Evolutionary conservation across 2,888 invertebrate genomes (phyloP).

Genomic region (Altica lythri): DNA sequence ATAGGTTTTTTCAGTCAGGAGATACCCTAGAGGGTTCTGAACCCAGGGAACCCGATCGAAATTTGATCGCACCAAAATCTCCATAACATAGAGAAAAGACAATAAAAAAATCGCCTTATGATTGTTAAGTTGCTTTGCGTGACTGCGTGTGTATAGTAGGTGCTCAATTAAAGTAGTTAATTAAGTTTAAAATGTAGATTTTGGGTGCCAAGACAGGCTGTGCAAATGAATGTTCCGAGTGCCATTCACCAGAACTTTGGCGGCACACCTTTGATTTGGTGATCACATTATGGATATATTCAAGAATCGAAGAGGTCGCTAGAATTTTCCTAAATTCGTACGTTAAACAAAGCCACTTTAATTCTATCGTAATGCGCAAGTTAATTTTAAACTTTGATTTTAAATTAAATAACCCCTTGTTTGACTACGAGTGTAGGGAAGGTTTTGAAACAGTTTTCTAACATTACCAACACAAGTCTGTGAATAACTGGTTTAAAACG

Average conservation of each 20-base stretch:
- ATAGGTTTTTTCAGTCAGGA: conserved; percentile 69
- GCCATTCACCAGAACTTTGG: conserved; percentile 30
- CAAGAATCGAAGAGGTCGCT: conserved; percentile 29
- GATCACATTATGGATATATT: conserved; percentile 19
- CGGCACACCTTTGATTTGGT: conserved; percentile 41
- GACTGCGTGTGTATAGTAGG: conserved; percentile 44
- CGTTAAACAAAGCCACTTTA: conserved; percentile 37
- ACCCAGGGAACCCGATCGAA: conserved; percentile 47
- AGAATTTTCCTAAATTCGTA: conserved; percentile 47
- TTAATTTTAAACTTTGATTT: too few relatives aligned
- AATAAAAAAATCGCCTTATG: conserved; percentile 43
- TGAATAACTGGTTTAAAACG: too few relatives aligned
- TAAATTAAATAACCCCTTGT: too few relatives aligned
- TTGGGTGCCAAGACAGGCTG: conserved; percentile 50
- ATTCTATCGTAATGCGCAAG: too few relatives aligned
- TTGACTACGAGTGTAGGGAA: too few relatives aligned
- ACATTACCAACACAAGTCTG: too few relatives aligned
- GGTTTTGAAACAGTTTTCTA: too few relatives aligned
- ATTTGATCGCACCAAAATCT: conserved; percentile 51
- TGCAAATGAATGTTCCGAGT: conserved; percentile 40
- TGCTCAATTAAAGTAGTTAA: conserved; percentile 52
- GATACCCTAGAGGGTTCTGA: conserved; percentile 61
- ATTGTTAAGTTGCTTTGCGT: conserved; percentile 24
- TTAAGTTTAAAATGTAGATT: conserved; percentile 20
- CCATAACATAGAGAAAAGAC: conserved; percentile 47